Conservation (phyloP, 2,888 invertebrate species). For the Molanna angustata region DNA sequence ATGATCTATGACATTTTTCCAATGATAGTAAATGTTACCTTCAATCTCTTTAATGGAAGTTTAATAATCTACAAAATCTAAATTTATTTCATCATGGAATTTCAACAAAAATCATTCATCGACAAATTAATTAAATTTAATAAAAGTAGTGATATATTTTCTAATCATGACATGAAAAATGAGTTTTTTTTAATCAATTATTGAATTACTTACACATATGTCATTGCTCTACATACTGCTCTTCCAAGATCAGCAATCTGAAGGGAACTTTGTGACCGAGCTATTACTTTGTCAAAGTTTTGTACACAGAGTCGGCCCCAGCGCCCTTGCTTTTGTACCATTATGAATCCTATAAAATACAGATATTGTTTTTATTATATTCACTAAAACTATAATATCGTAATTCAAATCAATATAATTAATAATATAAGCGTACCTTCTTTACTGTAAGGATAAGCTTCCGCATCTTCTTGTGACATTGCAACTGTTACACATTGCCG, state of each 20-base stretch:
- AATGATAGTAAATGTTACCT: too few relatives aligned
- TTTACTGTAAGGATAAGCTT: constrained; percentile 60
- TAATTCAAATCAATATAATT: neutral
- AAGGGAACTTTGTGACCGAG: constrained; percentile 58
- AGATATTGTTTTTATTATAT: neutral
- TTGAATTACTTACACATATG: constrained; percentile 61
- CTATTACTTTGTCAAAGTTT: constrained; percentile 60
- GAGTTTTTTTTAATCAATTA: neutral
- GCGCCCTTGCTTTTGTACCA: constrained; percentile 69
- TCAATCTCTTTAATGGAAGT: too few relatives aligned
- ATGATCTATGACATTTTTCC: too few relatives aligned
- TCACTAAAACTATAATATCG: neutral
- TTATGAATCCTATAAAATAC: constrained; percentile 59
- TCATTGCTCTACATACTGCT: constrained; percentile 74
- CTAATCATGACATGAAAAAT: constrained; percentile 1
- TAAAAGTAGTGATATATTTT: neutral
- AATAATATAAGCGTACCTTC: constrained; percentile 46
- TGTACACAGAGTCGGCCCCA: constrained; percentile 78
- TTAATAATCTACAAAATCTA: too few relatives aligned
- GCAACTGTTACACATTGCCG: constrained; percentile 69
- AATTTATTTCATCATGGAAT: too few relatives aligned
- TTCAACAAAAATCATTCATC: too few relatives aligned
- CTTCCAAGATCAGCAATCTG: constrained; percentile 68
- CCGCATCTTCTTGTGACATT: constrained; percentile 53
- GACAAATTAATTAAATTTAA: constrained; percentile 5